These are phyloP conservation scores for Drosophila leontia DNA, from an alignment of 1,140 invertebrate species.

Conservation along the genomic window DNA sequence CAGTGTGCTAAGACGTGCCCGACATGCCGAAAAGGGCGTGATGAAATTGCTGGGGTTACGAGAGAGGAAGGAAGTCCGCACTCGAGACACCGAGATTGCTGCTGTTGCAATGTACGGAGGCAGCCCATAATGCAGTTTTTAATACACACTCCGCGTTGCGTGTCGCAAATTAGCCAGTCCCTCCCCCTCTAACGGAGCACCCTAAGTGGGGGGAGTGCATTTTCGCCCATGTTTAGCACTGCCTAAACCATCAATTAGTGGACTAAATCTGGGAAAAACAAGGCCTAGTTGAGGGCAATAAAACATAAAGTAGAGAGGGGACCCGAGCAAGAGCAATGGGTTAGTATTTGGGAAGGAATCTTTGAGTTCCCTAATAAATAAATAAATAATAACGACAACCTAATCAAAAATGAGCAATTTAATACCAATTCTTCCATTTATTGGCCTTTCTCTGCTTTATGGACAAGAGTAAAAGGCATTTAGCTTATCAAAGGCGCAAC, in stretches of 20 bases:
- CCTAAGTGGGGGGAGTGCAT: constrained; percentile 28
- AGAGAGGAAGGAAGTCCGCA: constrained; percentile 61
- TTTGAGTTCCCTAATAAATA: not conserved
- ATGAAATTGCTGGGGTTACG: constrained; percentile 12
- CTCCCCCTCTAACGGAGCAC: constrained; percentile 51
- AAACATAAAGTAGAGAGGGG: not conserved
- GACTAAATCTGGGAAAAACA: constrained; percentile 7
- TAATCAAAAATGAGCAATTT: not conserved
- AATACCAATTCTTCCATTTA: no score
- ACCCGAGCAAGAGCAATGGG: not conserved
- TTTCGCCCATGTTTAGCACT: constrained; percentile 58
- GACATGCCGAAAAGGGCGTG: constrained; percentile 63
- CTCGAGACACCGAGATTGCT: constrained; percentile 62
- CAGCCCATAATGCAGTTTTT: constrained; percentile 32
- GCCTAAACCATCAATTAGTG: constrained; percentile 54
- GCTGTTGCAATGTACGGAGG: constrained; percentile 8
- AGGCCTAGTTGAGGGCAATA: constrained; percentile 6
- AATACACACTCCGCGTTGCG: constrained; percentile 65
- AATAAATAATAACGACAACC: not conserved
- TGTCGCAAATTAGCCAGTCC: constrained; percentile 68
- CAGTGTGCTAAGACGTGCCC: constrained; percentile 79
- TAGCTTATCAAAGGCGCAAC: constrained; percentile 21
- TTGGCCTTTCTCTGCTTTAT: constrained; percentile 5
- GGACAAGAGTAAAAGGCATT: constrained; percentile 13
- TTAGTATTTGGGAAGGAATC: not conserved